These are phyloP conservation scores for Microtus richardsoni DNA, from an alignment of 2,113 vertebrate genomes.

Conservation along the genomic window DNA sequence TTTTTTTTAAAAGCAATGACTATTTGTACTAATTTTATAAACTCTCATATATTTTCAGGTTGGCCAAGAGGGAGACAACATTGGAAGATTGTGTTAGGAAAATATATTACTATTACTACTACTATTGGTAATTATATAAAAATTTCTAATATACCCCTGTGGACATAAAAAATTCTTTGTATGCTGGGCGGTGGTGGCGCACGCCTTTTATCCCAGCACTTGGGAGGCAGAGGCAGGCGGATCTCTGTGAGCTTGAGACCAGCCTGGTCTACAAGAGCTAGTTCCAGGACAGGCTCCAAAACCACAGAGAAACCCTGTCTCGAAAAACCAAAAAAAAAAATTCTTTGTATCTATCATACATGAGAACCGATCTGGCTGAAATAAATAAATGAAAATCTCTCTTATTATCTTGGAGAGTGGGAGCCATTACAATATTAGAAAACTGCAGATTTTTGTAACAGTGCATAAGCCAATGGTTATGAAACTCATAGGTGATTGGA, in stretches of 20 bases:
- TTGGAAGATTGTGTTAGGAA: conserved; percentile 44
- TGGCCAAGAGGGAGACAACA: background rate
- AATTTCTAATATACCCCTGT: background rate
- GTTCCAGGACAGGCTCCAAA: too few species aligned
- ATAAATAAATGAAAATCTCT: background rate
- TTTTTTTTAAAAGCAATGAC: background rate
- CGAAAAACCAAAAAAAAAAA: too few species aligned
- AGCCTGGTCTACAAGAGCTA: too few species aligned
- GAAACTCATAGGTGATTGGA: background rate
- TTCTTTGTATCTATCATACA: background rate
- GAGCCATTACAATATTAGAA: background rate
- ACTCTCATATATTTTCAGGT: background rate
- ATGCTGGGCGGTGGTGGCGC: too few species aligned
- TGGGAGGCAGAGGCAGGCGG: too few species aligned
- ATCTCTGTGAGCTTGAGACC: too few species aligned
- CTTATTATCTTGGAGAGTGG: background rate
- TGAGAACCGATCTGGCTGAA: background rate
- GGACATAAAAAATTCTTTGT: background rate
- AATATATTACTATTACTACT: background rate
- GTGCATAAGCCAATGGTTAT: background rate
- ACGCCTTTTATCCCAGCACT: too few species aligned
- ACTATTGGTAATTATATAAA: background rate
- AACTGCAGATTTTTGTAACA: background rate
- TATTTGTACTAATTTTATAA: conserved; percentile 55
- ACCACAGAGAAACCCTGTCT: too few species aligned